Evolutionary conservation across 2,113 vertebrate genomes (phyloP).

Genomic region (Corythornis madagascariensis): DNA sequence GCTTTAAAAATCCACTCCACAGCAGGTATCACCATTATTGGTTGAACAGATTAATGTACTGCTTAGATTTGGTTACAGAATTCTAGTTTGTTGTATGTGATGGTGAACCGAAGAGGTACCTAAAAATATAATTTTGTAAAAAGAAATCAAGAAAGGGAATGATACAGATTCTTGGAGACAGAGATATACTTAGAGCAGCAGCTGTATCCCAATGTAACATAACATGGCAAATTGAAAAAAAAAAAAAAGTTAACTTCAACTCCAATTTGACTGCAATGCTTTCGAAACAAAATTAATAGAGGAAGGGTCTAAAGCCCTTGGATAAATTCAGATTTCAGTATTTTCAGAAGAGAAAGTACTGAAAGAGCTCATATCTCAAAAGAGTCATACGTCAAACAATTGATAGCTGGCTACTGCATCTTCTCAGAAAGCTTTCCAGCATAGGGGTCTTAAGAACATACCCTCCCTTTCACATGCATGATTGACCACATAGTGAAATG

Average conservation of each 20-base stretch:
- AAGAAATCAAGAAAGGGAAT: neutral
- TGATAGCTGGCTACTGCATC: neutral
- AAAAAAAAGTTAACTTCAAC: neutral
- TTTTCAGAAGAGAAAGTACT: neutral
- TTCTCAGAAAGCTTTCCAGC: neutral
- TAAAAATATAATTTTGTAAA: neutral
- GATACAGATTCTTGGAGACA: neutral
- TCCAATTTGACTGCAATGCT: neutral
- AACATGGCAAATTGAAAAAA: neutral
- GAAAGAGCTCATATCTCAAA: neutral
- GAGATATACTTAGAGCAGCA: neutral
- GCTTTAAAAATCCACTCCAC: neutral
- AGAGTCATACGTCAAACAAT: slow-evolving; percentile 7
- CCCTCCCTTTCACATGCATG: neutral
- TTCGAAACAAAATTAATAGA: neutral
- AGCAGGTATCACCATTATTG: neutral
- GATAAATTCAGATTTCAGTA: neutral
- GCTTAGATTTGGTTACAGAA: neutral
- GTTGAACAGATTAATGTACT: neutral
- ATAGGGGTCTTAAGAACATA: neutral
- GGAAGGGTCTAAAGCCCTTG: neutral
- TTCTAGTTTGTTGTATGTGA: neutral
- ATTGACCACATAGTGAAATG: neutral
- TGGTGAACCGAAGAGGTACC: neutral
- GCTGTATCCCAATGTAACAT: neutral